Base-by-base conservation (phyloP, 2,888 invertebrate species). In the Temnothorax unifasciatus region DNA sequence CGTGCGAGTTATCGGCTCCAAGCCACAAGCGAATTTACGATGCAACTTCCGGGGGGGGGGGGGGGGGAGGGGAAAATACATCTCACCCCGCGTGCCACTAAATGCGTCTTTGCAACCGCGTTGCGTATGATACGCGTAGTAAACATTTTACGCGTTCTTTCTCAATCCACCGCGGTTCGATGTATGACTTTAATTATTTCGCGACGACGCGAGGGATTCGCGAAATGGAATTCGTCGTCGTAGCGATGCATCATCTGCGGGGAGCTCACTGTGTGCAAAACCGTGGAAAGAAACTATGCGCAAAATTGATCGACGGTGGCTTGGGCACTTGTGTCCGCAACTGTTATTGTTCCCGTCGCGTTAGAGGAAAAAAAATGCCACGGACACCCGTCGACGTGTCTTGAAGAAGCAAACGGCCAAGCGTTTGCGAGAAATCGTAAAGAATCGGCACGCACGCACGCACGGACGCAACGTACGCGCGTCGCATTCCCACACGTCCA, bases 81-180 rank as follows among this genome's bases (percentile, higher is more conserved):
- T 15, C 44, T 18, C 11, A 3, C 57, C 13, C 21, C 44, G 29
- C 44, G 21, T 18, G 34, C 15, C 18, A 25, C n/a, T n/a, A n/a
- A 68, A 54, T 25, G 21, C 5, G n/a, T n/a, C 54, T 21, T 13
- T 34, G 21, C 63, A 13, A 66, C 21, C 50, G 9, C 18, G 18
- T 38, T 25, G 9, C 18, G 18, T 38, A 25, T 3, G 25, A 76
- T 25, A 54, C 44, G 44, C 4, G 9, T 15, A 11, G 21, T 50
- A 76, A 76, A 76, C 25, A 76, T 50, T 76, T 50, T 34, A 63
- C 1, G 75, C 52, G 8, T 64, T 52, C 38, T 5, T 38, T 52
- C 13, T 2, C 63, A 18, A 50, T 21, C 29, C 29, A 3, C 29
- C 29, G 29, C n/a, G 50, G 64, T 25, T 41, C 25, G n/a, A 66